These are phyloP conservation scores for Macrophya annulata DNA, from an alignment of 2,888 invertebrate genomes.

Conservation along the genomic window DNA sequence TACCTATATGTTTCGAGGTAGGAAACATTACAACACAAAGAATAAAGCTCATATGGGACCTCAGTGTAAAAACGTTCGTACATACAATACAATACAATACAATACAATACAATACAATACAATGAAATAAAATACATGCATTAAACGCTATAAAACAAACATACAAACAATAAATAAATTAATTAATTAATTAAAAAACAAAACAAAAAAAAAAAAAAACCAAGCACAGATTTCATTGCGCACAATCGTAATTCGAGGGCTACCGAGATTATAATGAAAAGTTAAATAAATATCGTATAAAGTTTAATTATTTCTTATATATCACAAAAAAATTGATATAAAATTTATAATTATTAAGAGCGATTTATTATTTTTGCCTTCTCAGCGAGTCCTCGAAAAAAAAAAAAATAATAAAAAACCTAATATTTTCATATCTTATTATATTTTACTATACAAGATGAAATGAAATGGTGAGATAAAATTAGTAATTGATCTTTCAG, in stretches of 20 bases:
- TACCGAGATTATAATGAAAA: constrained; percentile 2
- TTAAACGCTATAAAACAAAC: constrained; percentile 46
- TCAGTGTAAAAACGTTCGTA: constrained; percentile 49
- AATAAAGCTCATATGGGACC: constrained; percentile 57
- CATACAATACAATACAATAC: constrained; percentile 6
- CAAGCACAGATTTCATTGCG: constrained; percentile 43
- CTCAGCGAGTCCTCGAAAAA: constrained; percentile 23
- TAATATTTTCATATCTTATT: constrained; percentile 52
- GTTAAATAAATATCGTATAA: neutral
- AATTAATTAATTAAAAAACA: constrained; percentile 53
- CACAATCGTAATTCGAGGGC: constrained; percentile 53
- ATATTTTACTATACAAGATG: constrained; percentile 39
- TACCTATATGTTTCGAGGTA: constrained; percentile 15
- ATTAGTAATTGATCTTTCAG: neutral
- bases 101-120: neutral
- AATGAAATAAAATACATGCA: no score
- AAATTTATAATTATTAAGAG: neutral
- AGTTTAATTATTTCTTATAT: neutral
- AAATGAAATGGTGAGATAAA: neutral
- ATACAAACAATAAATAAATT: neutral
- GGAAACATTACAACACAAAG: neutral
- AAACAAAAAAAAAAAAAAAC: constrained; percentile 17
- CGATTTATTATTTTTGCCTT: neutral
- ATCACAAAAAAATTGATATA: neutral
- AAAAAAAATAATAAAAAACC: no score